Percentiles rank a stretch among this genome's conserved stretches.
phyloP scores from a whole-genome alignment of 2,113 vertebrate genomes.

The Pleuronectes platessa region DNA sequence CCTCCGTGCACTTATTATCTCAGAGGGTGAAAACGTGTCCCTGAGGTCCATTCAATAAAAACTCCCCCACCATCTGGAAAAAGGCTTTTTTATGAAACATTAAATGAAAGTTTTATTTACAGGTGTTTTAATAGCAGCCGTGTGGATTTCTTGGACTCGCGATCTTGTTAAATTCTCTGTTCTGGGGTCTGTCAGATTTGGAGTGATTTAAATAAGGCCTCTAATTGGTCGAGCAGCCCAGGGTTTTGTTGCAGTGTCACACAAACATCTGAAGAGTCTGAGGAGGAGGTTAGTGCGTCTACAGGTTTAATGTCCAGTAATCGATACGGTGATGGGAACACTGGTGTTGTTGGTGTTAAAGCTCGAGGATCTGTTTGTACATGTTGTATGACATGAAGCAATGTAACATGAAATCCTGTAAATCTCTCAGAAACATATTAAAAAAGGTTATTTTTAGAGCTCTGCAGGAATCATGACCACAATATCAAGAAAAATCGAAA shows the following conservation, averaged over 20 bases:
- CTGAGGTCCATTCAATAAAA: slow-evolving; percentile 20
- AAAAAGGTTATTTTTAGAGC: not conserved
- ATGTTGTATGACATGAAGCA: no score
- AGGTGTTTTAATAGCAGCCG: slow-evolving; percentile 6
- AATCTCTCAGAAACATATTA: not conserved
- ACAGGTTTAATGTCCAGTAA: no score
- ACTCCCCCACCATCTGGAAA: slow-evolving; percentile 4
- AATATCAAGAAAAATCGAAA: no score
- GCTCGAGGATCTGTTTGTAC: no score
- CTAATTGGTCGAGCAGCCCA: slow-evolving; percentile 31
- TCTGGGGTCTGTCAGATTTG: slow-evolving; percentile 40
- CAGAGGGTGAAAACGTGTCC: slow-evolving; percentile 1
- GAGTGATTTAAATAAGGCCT: slow-evolving; percentile 24
- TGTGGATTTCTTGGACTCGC: not conserved
- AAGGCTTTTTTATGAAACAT: slow-evolving; percentile 27
- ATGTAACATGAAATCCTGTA: not conserved
- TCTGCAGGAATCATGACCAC: no score
- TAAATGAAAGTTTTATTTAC: slow-evolving; percentile 28
- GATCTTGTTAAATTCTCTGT: not conserved
- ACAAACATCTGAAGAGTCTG: not conserved
- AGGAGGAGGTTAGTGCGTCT: no score
- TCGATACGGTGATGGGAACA: no score
- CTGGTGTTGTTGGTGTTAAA: no score
- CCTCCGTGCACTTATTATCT: not conserved
- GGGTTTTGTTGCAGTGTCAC: slow-evolving; percentile 28